Evolutionary conservation across 2,113 vertebrate species (phyloP).

Genomic region (Meles meles): DNA sequence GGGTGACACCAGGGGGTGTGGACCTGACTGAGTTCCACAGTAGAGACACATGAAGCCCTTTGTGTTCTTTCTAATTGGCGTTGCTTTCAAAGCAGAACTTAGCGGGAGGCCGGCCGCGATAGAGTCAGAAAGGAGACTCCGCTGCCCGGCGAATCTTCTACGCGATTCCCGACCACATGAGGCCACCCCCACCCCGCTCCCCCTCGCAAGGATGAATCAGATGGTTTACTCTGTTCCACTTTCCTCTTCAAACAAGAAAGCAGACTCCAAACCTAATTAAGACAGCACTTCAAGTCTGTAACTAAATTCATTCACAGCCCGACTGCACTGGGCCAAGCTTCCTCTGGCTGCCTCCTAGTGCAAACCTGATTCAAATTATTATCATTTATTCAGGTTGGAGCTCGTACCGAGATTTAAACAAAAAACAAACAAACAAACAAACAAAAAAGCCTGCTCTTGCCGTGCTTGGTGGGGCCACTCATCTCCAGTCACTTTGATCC

Average conservation of each 20-base stretch:
- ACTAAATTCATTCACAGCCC: neutral
- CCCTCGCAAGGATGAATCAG: conserved; percentile 6
- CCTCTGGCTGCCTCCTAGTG: neutral
- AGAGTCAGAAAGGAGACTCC: neutral
- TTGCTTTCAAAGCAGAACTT: neutral
- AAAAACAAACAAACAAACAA: neutral
- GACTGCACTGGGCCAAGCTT: neutral
- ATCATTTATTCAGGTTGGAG: neutral
- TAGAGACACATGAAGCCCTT: neutral
- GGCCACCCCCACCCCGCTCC: neutral
- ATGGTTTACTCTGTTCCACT: conserved; percentile 20
- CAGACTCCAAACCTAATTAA: conserved; percentile 50
- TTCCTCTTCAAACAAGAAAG: neutral
- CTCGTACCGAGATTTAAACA: neutral
- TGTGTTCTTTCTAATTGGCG: neutral
- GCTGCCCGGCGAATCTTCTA: neutral
- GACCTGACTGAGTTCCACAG: neutral
- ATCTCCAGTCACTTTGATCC: conserved; percentile 47
- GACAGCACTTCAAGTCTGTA: neutral
- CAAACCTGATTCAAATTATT: neutral
- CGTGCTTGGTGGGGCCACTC: neutral
- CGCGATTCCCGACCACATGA: neutral
- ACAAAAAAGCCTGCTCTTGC: neutral
- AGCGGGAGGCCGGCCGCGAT: too few relatives aligned
- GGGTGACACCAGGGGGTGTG: neutral